phyloP scores from a whole-genome alignment of 2,888 invertebrate species.

The Timema podura region DNA sequence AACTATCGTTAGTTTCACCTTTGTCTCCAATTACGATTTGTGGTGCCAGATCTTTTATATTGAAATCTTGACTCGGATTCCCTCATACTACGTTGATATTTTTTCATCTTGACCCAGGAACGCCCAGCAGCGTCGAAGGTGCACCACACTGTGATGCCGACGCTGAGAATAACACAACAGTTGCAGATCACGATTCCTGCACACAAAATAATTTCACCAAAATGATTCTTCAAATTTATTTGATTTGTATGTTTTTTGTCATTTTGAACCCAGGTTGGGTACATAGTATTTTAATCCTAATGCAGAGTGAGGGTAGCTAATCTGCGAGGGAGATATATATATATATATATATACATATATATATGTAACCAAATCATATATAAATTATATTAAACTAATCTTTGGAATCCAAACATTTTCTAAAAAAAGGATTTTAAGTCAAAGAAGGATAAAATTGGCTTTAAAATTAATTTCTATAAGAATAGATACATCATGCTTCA shows the following conservation, averaged over 20 bases:
- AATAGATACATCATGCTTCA: too few relatives aligned
- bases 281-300: neutral
- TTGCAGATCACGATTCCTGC: slow-evolving; percentile 73
- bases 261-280: neutral
- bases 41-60: slow-evolving; percentile 70
- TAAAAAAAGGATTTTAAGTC: too few relatives aligned
- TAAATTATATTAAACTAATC: too few relatives aligned
- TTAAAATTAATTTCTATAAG: too few relatives aligned
- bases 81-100: slow-evolving; percentile 76
- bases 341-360: too few relatives aligned
- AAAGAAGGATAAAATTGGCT: too few relatives aligned
- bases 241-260: slow-evolving; percentile 6
- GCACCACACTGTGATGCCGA: slow-evolving; percentile 77
- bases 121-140: slow-evolving; percentile 83
- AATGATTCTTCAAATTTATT: too few relatives aligned
- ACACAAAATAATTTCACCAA: slow-evolving; percentile 19
- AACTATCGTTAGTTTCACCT: slow-evolving; percentile 61
- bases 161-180: slow-evolving; percentile 67
- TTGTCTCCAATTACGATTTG: slow-evolving; percentile 78
- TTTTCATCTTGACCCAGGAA: slow-evolving; percentile 87
- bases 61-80: slow-evolving; percentile 71
- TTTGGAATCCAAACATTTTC: too few relatives aligned
- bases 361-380: too few relatives aligned
- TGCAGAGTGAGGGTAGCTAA: neutral
- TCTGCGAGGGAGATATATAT: too few relatives aligned